These are phyloP conservation scores for Syngnathus rostellatus DNA, from an alignment of 2,797 vertebrate species.

Conservation along the genomic window DNA sequence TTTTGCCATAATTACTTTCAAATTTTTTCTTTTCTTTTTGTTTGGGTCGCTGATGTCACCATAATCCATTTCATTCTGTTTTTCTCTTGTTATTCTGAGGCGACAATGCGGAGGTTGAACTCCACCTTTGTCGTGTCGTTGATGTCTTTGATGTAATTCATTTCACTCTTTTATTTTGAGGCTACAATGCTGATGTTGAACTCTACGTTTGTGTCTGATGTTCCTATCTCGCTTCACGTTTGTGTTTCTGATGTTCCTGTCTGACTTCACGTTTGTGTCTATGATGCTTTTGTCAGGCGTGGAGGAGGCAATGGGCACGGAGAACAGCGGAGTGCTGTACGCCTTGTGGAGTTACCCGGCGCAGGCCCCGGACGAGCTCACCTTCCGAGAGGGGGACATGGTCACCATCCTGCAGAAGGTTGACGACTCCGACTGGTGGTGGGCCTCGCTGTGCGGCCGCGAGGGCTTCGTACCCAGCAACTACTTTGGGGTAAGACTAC, in stretches of 20 bases:
- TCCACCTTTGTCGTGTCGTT: not conserved
- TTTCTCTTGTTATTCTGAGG: too few species aligned
- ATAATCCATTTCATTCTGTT: too few species aligned
- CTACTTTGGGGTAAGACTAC: conserved; percentile 81
- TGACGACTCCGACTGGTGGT: conserved; percentile 83
- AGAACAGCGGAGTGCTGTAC: conserved; percentile 79
- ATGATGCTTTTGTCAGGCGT: conserved; percentile 63
- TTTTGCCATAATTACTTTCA: not conserved
- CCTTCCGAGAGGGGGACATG: conserved; percentile 82
- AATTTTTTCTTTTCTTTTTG: too few species aligned
- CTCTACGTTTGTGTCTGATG: not conserved
- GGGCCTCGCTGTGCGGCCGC: conserved; percentile 79
- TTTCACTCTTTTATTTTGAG: too few species aligned
- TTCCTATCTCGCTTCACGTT: not conserved
- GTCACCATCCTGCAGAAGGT: conserved; percentile 83
- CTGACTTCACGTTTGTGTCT: not conserved
- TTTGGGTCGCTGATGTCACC: too few species aligned
- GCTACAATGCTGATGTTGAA: too few species aligned
- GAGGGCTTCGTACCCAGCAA: conserved; percentile 89
- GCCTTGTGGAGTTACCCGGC: conserved; percentile 84
- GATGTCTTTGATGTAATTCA: too few species aligned
- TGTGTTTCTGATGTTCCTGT: not conserved
- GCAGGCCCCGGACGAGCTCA: conserved; percentile 80
- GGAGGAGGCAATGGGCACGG: conserved; percentile 79
- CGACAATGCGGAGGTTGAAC: too few species aligned